Evolutionary conservation across 2,797 vertebrate genomes (phyloP).

Genomic region (Potorous gilbertii): DNA sequence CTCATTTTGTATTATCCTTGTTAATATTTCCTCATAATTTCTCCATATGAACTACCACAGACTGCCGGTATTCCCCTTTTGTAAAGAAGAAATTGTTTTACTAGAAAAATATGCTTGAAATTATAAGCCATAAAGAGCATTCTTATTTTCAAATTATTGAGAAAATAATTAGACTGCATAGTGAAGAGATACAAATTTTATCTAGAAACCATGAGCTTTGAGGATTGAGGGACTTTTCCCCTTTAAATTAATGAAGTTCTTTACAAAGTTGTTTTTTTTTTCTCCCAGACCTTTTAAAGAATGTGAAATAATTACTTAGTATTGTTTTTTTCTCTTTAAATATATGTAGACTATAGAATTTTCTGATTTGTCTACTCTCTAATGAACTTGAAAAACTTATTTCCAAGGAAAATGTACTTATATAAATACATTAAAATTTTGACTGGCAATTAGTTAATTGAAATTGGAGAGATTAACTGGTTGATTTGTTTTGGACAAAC

Average conservation of each 20-base stretch:
- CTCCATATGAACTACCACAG: background rate
- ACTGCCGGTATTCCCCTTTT: background rate
- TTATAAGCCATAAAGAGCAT: background rate
- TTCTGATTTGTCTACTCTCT: background rate
- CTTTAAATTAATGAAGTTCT: background rate
- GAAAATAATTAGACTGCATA: constrained; percentile 18
- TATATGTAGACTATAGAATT: background rate
- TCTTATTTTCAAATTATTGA: constrained; percentile 30
- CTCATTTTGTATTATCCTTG: background rate
- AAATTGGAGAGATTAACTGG: background rate
- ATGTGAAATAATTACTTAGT: background rate
- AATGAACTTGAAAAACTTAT: constrained; percentile 40
- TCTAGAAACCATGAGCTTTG: constrained; percentile 26
- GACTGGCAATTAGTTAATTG: background rate
- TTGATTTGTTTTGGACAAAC: background rate
- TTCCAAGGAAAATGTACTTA: constrained; percentile 51
- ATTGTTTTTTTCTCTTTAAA: constrained; percentile 9
- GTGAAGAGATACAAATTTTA: constrained; percentile 16
- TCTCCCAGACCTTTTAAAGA: constrained; percentile 12
- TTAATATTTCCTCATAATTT: background rate
- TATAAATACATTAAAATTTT: background rate
- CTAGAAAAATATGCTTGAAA: constrained; percentile 21
- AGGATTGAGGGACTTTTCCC: background rate
- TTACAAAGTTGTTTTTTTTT: background rate
- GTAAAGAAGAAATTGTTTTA: constrained; percentile 42